A percentile compares a stretch with the other conserved stretches of the same genome.
phyloP scores from a whole-genome alignment of 2,888 invertebrate species.

The Netelia fuscicornis region DNA sequence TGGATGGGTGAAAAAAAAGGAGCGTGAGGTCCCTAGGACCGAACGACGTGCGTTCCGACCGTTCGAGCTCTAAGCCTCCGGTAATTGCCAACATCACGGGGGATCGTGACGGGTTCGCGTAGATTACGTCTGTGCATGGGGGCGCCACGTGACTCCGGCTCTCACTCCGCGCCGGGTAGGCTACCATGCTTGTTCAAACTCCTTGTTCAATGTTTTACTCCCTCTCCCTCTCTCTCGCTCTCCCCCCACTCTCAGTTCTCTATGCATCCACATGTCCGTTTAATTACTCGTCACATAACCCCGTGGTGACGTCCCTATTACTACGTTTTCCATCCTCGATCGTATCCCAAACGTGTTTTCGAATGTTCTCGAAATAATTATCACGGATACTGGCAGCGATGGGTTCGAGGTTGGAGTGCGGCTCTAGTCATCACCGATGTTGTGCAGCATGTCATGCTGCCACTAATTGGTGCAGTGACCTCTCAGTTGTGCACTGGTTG shows the following conservation, averaged over 20 bases:
- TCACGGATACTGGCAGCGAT: background rate
- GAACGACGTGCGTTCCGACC: constrained; percentile 73
- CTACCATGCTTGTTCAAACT: constrained; percentile 18
- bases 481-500: too few species aligned
- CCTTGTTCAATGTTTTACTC: constrained; percentile 15
- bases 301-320: constrained; percentile 74
- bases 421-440: too few species aligned
- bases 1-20: constrained; percentile 67
- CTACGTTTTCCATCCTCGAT: constrained; percentile 43
- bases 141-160: constrained; percentile 80
- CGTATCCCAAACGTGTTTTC: constrained; percentile 1
- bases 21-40: constrained; percentile 74
- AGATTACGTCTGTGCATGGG: constrained; percentile 69
- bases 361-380: constrained; percentile 35
- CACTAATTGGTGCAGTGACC: too few species aligned
- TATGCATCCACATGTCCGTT: constrained; percentile 77
- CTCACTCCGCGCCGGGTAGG: constrained; percentile 26
- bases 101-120: constrained; percentile 75
- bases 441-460: too few species aligned
- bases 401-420: too few species aligned
- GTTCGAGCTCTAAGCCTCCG: constrained; percentile 80
- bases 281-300: constrained; percentile 83
- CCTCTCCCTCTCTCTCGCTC: constrained; percentile 45
- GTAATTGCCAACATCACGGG: constrained; percentile 84
- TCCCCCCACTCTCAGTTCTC: constrained; percentile 18